These are phyloP conservation scores for Peromyscus eremicus DNA, from an alignment of 2,797 vertebrate species.

Conservation along the genomic window DNA sequence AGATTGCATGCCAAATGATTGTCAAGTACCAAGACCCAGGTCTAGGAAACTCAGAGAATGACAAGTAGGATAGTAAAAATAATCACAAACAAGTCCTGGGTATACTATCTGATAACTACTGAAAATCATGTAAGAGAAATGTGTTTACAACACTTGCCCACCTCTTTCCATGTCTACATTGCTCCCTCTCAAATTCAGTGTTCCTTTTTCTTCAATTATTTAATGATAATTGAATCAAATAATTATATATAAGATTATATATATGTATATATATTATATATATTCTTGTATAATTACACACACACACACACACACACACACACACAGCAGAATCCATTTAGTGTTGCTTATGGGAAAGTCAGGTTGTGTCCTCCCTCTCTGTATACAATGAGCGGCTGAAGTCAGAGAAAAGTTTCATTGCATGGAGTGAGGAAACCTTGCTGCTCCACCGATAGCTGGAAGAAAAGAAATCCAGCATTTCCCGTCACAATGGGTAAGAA, in stretches of 20 bases:
- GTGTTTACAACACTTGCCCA: background rate
- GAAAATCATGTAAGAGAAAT: background rate
- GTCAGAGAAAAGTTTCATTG: background rate
- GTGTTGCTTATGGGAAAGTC: background rate
- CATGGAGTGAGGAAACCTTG: background rate
- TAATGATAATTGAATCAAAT: background rate
- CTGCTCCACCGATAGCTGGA: rapidly evolving
- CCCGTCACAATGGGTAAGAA: too few relatives aligned
- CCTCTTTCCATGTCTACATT: too few relatives aligned
- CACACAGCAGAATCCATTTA: background rate
- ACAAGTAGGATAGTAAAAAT: background rate
- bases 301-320: background rate
- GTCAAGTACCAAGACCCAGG: background rate
- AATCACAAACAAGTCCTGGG: background rate
- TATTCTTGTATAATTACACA: background rate
- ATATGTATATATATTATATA: too few relatives aligned
- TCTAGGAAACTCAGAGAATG: background rate
- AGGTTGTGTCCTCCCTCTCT: rapidly evolving
- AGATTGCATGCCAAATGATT: background rate
- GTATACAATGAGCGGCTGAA: background rate
- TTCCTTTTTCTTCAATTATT: background rate
- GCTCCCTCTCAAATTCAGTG: background rate
- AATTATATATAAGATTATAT: background rate
- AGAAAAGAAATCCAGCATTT: background rate
- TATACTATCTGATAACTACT: background rate